phyloP scores from a whole-genome alignment of 2,113 vertebrate species.

The Raja brachyura region DNA sequence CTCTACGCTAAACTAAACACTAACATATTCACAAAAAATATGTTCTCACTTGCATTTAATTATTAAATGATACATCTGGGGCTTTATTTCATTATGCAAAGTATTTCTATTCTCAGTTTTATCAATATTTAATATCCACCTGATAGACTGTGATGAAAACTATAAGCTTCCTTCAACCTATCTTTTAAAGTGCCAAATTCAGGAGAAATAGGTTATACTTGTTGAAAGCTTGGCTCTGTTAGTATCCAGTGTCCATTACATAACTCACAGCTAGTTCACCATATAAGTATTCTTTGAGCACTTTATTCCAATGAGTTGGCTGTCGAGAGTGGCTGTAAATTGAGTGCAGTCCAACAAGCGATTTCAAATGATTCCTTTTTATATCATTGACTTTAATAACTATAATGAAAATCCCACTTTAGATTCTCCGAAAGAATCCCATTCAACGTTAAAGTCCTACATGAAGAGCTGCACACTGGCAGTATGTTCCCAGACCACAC shows the following conservation, averaged over 20 bases:
- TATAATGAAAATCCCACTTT: not conserved
- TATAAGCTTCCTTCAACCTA: not conserved
- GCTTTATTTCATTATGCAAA: not conserved
- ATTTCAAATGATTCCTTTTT: not conserved
- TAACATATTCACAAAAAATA: not conserved
- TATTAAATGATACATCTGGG: not conserved
- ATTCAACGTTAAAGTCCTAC: not conserved
- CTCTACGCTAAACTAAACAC: not conserved
- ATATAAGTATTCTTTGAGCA: not conserved
- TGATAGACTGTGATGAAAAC: not conserved
- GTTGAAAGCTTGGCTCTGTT: not conserved
- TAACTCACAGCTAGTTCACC: not conserved
- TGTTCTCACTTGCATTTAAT: not conserved
- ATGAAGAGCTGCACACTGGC: not conserved
- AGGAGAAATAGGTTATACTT: not conserved
- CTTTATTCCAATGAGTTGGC: not conserved
- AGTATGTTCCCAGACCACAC: not conserved
- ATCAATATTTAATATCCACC: not conserved
- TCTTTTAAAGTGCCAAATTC: not conserved
- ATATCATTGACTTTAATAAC: not conserved
- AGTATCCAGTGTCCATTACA: not conserved
- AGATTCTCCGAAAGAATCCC: not conserved
- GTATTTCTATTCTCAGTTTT: not conserved
- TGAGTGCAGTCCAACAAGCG: not conserved
- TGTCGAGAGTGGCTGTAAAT: not conserved